phyloP scores from a whole-genome alignment of 2,888 invertebrate genomes.

The Drosophila anomalata region DNA sequence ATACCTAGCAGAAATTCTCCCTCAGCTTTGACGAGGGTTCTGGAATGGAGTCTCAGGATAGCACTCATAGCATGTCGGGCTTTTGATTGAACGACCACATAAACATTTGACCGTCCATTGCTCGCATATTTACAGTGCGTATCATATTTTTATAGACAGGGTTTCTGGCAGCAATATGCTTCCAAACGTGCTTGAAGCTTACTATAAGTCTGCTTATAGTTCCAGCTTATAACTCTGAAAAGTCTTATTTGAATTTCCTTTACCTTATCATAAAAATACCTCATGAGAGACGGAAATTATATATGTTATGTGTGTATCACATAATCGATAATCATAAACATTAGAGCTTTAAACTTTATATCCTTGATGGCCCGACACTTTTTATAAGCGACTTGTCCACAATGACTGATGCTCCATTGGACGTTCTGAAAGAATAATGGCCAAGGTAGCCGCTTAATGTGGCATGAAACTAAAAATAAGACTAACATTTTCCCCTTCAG shows the following conservation, averaged over 20 bases:
- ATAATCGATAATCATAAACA: slow-evolving; percentile 51
- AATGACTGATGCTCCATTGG: slow-evolving; percentile 6
- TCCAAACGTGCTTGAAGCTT: no score
- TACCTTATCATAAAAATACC: slow-evolving; percentile 31
- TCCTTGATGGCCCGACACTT: slow-evolving; percentile 27
- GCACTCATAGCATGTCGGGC: slow-evolving; percentile 16
- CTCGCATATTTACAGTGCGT: slow-evolving; percentile 23
- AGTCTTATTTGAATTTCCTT: background rate
- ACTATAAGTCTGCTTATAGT: no score
- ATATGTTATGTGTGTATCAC: slow-evolving; percentile 3
- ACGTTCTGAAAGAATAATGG: background rate
- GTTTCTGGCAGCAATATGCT: no score
- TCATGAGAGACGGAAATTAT: slow-evolving; percentile 25
- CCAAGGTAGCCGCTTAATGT: slow-evolving; percentile 16
- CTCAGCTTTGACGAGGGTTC: slow-evolving; percentile 14
- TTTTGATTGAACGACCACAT: slow-evolving; percentile 48
- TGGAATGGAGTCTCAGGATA: background rate
- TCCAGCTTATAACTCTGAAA: background rate
- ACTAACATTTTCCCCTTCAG: slow-evolving; percentile 14
- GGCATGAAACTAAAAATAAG: slow-evolving; percentile 29
- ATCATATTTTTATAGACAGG: background rate
- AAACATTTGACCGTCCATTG: slow-evolving; percentile 21
- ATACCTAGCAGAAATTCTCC: background rate
- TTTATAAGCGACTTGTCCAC: slow-evolving; percentile 7
- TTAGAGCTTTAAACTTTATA: slow-evolving; percentile 48